phyloP scores from a whole-genome alignment of 2,797 vertebrate species.

The Dromococcyx pavoninus region DNA sequence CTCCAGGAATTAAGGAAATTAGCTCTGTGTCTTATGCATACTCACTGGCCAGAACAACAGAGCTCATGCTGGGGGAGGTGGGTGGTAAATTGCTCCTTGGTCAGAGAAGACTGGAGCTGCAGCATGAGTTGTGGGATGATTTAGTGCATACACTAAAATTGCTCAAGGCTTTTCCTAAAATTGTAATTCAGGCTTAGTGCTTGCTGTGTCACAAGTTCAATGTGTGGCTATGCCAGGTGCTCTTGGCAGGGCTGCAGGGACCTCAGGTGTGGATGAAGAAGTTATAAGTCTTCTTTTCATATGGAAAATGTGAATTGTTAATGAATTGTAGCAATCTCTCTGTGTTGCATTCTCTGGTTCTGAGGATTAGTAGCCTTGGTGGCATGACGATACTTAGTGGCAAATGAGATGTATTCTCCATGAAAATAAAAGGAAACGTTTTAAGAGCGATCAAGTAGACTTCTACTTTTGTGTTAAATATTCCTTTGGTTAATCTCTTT shows the following conservation, averaged over 20 bases:
- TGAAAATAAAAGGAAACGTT: neutral
- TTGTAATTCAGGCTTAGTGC: neutral
- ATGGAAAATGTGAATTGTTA: neutral
- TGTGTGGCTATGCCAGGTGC: neutral
- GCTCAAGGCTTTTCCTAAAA: neutral
- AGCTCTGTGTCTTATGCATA: neutral
- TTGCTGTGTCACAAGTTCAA: neutral
- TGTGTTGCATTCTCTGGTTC: neutral
- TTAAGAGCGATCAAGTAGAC: neutral
- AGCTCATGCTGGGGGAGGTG: neutral
- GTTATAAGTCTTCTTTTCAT: neutral
- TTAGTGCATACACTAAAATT: neutral
- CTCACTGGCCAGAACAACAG: neutral
- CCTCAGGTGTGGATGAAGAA: neutral
- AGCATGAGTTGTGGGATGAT: neutral
- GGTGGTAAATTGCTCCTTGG: constrained; percentile 42
- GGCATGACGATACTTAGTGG: neutral
- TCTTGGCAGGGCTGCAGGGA: neutral
- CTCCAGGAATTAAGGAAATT: neutral
- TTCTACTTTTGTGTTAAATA: neutral
- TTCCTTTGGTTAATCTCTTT: neutral
- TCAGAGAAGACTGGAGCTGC: constrained; percentile 10
- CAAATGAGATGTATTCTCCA: neutral
- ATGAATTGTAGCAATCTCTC: neutral
- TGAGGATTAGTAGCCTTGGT: neutral